These are phyloP conservation scores for Seriola rivoliana DNA, from an alignment of 2,113 vertebrate genomes.

Conservation along the genomic window DNA sequence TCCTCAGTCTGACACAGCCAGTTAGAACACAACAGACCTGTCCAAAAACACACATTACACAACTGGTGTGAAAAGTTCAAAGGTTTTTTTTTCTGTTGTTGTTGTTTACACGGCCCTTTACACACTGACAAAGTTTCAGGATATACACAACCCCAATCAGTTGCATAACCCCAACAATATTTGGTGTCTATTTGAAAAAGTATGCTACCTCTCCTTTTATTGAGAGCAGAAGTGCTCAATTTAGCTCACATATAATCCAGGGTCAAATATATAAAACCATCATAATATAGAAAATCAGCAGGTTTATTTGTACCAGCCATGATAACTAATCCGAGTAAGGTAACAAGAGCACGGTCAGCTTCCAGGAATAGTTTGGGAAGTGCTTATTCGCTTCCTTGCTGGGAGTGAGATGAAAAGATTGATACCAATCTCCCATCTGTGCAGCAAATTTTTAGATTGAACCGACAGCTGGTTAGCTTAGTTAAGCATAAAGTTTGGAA, in stretches of 20 bases:
- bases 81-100: not conserved
- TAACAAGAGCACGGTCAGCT: not conserved
- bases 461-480: not conserved
- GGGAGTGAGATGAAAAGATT: not conserved
- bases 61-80: slow-evolving; percentile 26
- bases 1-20: slow-evolving; percentile 72
- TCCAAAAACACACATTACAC: slow-evolving; percentile 60
- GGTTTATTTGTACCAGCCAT: slow-evolving; percentile 17
- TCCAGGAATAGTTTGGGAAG: not conserved
- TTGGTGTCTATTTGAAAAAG: slow-evolving; percentile 9
- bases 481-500: not conserved
- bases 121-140: slow-evolving; percentile 34
- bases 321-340: not conserved
- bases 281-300: not conserved
- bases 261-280: slow-evolving; percentile 18
- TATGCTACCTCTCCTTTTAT: not conserved
- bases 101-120: slow-evolving; percentile 36
- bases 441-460: not conserved
- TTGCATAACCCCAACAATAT: slow-evolving; percentile 21
- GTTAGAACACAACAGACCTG: slow-evolving; percentile 65
- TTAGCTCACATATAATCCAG: slow-evolving; percentile 53
- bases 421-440: not conserved
- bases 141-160: slow-evolving; percentile 31
- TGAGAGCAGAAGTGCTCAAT: slow-evolving; percentile 44
- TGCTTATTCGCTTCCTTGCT: not conserved